These are phyloP conservation scores for Anodontia alba DNA, from an alignment of 2,888 invertebrate genomes.

Conservation along the genomic window DNA sequence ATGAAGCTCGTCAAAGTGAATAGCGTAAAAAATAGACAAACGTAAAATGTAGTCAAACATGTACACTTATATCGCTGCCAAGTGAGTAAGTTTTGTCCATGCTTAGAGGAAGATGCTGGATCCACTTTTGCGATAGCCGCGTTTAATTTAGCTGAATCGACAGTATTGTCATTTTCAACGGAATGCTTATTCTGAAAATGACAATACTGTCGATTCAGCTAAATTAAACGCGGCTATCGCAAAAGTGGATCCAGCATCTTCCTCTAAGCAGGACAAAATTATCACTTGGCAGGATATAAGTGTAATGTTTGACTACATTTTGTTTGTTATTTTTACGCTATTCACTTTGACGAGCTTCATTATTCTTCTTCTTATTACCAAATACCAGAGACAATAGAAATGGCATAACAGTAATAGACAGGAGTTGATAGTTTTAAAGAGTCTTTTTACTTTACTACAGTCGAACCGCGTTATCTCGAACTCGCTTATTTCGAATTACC, in stretches of 20 bases:
- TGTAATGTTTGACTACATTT: background rate
- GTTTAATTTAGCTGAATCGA: background rate
- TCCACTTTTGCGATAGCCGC: background rate
- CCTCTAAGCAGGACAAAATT: background rate
- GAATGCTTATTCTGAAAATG: constrained; percentile 51
- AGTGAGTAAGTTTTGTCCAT: background rate
- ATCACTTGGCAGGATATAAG: background rate
- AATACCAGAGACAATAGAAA: too few species aligned
- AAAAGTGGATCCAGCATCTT: background rate
- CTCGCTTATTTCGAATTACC: too few species aligned
- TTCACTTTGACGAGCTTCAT: background rate
- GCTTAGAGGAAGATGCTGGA: background rate
- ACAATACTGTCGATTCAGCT: background rate
- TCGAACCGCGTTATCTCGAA: too few species aligned
- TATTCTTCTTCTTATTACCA: background rate
- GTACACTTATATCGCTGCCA: background rate
- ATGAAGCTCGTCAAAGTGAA: background rate
- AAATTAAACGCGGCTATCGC: background rate
- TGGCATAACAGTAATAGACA: too few species aligned
- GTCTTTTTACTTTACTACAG: too few species aligned
- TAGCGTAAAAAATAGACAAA: background rate
- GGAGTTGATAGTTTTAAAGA: too few species aligned
- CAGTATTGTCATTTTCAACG: constrained; percentile 16
- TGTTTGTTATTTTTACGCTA: background rate
- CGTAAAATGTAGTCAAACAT: background rate